phyloP scores from a whole-genome alignment of 2,888 invertebrate genomes.

The Deroplatys truncata region DNA sequence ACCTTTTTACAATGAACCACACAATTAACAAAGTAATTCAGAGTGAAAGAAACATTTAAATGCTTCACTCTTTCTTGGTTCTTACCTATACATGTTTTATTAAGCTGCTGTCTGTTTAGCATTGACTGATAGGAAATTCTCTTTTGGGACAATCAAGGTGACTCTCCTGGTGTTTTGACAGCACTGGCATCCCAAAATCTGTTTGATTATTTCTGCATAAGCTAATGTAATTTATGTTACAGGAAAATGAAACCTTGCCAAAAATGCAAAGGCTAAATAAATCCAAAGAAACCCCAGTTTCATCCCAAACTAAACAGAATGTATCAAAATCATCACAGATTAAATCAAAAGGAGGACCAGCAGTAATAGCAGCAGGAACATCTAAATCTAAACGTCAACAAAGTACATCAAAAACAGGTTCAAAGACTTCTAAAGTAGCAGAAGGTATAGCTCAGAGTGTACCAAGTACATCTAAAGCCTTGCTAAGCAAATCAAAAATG shows the following conservation, averaged over 20 bases:
- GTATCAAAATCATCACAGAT: neutral
- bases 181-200: too few species aligned
- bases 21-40: too few species aligned
- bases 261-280: neutral
- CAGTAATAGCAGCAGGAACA: neutral
- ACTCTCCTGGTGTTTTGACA: too few species aligned
- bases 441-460: neutral
- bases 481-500: neutral
- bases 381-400: neutral
- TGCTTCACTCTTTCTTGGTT: too few species aligned
- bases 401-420: neutral
- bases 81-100: too few species aligned
- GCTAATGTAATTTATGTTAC: neutral
- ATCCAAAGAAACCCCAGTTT: neutral
- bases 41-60: too few species aligned
- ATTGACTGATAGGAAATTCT: too few species aligned
- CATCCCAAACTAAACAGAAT: neutral
- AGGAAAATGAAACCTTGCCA: neutral
- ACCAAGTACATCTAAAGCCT: neutral
- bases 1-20: too few species aligned
- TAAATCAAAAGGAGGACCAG: neutral
- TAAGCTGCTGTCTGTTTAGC: too few species aligned
- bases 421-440: too few species aligned
- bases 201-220: too few species aligned
- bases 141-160: too few species aligned